Evolutionary conservation across 2,797 vertebrate species (phyloP).

Genomic region (Decapterus maruadsi): DNA sequence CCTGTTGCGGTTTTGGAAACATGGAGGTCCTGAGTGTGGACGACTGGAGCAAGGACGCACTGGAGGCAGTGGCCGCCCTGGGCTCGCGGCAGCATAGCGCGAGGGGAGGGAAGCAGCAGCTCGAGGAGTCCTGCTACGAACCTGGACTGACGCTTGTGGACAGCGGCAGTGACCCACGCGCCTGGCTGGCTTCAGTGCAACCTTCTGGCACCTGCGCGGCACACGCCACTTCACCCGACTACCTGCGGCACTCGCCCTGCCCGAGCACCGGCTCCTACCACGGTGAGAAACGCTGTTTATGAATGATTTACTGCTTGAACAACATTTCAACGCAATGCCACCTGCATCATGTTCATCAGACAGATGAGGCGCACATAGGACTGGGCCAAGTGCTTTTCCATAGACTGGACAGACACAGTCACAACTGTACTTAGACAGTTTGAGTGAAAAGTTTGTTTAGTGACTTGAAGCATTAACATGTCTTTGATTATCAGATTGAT

Average conservation of each 20-base stretch:
- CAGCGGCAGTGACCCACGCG: slow-evolving; percentile 88
- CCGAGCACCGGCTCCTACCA: slow-evolving; percentile 79
- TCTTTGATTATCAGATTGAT: not conserved
- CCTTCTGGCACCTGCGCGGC: slow-evolving; percentile 87
- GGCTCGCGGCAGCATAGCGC: slow-evolving; percentile 57
- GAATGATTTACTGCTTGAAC: not conserved
- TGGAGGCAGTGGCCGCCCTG: slow-evolving; percentile 50
- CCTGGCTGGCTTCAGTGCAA: slow-evolving; percentile 91
- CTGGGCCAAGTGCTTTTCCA: not conserved
- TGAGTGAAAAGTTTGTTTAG: not conserved
- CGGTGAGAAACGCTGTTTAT: slow-evolving; percentile 60
- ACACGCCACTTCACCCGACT: slow-evolving; percentile 86
- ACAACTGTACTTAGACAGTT: not conserved
- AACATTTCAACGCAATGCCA: not conserved
- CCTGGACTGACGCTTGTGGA: slow-evolving; percentile 87
- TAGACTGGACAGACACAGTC: too few relatives aligned
- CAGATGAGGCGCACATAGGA: not conserved
- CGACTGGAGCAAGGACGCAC: slow-evolving; percentile 77
- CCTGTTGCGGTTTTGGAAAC: slow-evolving; percentile 37
- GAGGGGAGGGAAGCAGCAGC: slow-evolving; percentile 68
- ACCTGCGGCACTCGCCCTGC: slow-evolving; percentile 88
- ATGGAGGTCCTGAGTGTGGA: slow-evolving; percentile 82
- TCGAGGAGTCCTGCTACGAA: slow-evolving; percentile 75
- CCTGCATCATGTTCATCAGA: not conserved
- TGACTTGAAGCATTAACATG: not conserved